Percentiles rank a stretch among this genome's conserved stretches.
These are phyloP conservation scores for Tenthredo amoena DNA, from an alignment of 2,888 invertebrate species.

Conservation along the genomic window DNA sequence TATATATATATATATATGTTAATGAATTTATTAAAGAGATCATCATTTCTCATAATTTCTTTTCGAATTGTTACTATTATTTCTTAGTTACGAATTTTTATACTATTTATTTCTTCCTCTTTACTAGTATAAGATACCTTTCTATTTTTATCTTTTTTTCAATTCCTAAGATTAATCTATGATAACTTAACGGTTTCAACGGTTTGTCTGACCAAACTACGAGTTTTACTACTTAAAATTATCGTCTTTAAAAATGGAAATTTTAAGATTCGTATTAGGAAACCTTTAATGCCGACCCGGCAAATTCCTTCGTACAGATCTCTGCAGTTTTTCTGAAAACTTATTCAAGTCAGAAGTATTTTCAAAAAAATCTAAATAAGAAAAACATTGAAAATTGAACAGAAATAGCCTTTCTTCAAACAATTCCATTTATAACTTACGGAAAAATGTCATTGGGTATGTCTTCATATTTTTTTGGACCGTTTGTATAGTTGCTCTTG, in stretches of 20 bases:
- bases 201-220: not conserved
- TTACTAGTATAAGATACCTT: not conserved
- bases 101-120: not conserved
- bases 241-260: not conserved
- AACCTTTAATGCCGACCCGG: too few relatives aligned
- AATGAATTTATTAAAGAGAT: conserved; percentile 44
- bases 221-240: not conserved
- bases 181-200: not conserved
- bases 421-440: too few relatives aligned
- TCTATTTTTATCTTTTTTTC: not conserved
- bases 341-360: too few relatives aligned
- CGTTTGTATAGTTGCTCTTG: too few relatives aligned
- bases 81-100: not conserved
- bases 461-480: not conserved
- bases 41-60: conserved; percentile 7
- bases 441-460: not conserved
- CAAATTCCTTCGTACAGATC: too few relatives aligned
- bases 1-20: not conserved
- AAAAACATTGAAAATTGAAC: too few relatives aligned
- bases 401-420: too few relatives aligned
- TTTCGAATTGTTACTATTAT: not conserved
- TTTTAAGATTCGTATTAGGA: not conserved
- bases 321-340: too few relatives aligned
- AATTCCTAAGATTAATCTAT: not conserved
- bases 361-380: too few relatives aligned